A percentile compares a stretch with the other conserved stretches of the same genome.
These are phyloP conservation scores for Gavia stellata DNA, from an alignment of 2,113 vertebrate genomes.

Conservation along the genomic window DNA sequence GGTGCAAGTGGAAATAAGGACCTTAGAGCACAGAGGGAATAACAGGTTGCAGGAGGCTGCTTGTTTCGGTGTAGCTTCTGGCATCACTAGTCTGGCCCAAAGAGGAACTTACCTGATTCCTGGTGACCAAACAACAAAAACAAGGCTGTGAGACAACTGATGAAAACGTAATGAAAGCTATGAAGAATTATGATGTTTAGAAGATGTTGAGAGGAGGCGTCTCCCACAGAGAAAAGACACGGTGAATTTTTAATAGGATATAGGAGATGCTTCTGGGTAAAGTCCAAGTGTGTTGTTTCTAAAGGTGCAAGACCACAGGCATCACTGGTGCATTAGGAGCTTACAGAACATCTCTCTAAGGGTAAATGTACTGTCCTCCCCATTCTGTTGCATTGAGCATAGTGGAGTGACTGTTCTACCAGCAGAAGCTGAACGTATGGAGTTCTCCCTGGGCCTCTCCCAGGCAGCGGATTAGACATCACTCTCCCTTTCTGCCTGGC, in stretches of 20 bases:
- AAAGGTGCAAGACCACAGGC: neutral
- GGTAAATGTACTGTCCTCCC: neutral
- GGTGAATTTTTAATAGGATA: neutral
- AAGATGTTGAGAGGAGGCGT: neutral
- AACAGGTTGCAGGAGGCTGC: neutral
- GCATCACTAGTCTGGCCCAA: neutral
- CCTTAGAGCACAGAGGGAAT: neutral
- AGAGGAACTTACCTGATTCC: neutral
- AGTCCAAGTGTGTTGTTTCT: neutral
- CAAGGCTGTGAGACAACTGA: neutral
- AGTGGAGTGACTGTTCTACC: neutral
- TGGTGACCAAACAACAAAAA: neutral
- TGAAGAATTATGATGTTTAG: neutral
- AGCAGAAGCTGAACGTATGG: neutral
- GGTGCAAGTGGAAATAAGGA: neutral
- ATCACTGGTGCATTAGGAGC: neutral
- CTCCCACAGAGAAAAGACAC: neutral
- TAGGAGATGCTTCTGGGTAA: neutral
- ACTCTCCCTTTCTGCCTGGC: neutral
- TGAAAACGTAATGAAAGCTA: neutral
- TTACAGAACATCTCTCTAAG: neutral
- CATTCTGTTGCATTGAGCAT: neutral
- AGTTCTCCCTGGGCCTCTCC: neutral
- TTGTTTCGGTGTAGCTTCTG: neutral
- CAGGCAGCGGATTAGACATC: neutral